Conservation (phyloP, 2,113 vertebrate genomes). For the Uria lomvia region DNA sequence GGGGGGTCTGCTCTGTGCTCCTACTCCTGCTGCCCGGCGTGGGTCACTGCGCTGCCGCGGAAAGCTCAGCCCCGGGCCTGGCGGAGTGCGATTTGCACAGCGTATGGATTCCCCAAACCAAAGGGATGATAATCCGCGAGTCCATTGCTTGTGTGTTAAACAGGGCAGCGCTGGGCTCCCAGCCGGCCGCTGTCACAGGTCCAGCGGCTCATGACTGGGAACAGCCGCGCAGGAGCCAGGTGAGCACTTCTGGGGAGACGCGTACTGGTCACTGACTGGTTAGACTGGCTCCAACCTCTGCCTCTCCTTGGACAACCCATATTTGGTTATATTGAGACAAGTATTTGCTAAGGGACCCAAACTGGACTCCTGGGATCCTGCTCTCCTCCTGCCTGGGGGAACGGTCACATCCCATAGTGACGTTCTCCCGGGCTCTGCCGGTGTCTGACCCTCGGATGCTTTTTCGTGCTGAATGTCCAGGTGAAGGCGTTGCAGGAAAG, state of each 20-base stretch:
- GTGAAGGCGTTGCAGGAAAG: not conserved
- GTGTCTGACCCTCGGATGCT: rapidly evolving
- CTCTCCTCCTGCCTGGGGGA: not conserved
- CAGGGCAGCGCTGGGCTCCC: not conserved
- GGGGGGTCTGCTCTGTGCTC: rapidly evolving
- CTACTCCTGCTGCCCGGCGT: rapidly evolving
- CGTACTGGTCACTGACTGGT: not conserved
- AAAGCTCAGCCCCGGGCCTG: not conserved
- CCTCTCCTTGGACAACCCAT: not conserved
- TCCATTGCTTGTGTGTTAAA: rapidly evolving
- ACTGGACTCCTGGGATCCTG: not conserved
- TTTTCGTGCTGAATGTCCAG: rapidly evolving
- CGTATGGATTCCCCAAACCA: rapidly evolving
- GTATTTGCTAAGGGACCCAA: not conserved
- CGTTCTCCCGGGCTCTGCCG: rapidly evolving
- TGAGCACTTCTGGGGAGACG: not conserved
- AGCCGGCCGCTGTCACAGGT: rapidly evolving
- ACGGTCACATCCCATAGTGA: rapidly evolving
- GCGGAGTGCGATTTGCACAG: not conserved
- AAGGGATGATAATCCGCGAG: not conserved
- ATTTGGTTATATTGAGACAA: rapidly evolving
- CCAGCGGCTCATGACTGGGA: not conserved
- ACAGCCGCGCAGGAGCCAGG: not conserved
- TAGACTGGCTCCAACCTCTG: not conserved
- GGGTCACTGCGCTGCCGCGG: not conserved